Base-by-base conservation (phyloP, 2,888 invertebrate species). In the Agonum fuliginosum region DNA sequence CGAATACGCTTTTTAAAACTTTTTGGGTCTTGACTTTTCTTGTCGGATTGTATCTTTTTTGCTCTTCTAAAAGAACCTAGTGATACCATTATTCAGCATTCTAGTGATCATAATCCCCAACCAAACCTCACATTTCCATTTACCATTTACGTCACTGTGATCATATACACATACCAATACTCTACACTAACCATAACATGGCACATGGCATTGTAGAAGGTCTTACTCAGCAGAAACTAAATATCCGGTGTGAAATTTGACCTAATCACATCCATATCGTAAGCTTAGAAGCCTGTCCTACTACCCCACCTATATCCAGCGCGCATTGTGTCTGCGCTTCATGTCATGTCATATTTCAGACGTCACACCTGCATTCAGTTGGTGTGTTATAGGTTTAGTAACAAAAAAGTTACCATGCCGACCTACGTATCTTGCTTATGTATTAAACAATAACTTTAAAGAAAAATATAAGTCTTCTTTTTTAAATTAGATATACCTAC, bases 221-320 rank as follows among this genome's bases (percentile, higher is more conserved):
- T 14, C 27, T 17, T 58, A 58, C 27, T 58, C 27, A 19, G 14
- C 58, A 58, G 58, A 58, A 58, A 30, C 58, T 30, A 58, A 58
- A 58, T 58, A 30, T 58, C 58, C 30, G 58, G 58, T 58, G 58
- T 30, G 27, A 58, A 58, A 58, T 58, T 30, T 14, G 58, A 58
- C 27, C 27, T 58, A 58, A 58, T 58, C 58, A 58, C 17, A 5
- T 30, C 8, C 30, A 30, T 8, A 30, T 43, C 43, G 17, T 3
- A 43, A n/a, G 34, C 34, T n/a, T 34, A 34, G 34, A 34, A 34
- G 34, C 34, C 34, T 8, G 34, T 8, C 34, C 34, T 34, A 6
- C 20, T n/a, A 24, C 51, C 22, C 22, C n/a, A 10, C 43, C 14
- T 5, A 12, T 51, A 24, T 51, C 51, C 51, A 51, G 1, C 12